phyloP scores from a whole-genome alignment of 2,113 vertebrate genomes.

The Sciurus niger region DNA sequence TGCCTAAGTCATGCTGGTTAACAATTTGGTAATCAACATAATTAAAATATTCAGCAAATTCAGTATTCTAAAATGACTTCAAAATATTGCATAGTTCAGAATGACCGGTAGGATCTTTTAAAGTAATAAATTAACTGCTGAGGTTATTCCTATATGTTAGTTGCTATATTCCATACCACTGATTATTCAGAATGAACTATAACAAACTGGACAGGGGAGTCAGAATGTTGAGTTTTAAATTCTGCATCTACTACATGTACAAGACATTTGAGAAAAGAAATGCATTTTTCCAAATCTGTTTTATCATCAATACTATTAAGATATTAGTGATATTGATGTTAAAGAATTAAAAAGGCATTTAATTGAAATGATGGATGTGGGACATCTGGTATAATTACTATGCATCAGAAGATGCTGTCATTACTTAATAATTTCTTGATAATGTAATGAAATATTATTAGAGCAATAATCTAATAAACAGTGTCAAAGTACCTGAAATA shows the following conservation, averaged over 20 bases:
- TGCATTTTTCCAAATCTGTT: not conserved
- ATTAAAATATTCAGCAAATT: constrained; percentile 26
- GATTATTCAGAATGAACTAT: not conserved
- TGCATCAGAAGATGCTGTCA: not conserved
- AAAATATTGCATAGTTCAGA: not conserved
- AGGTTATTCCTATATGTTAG: not conserved
- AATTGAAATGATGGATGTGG: not conserved
- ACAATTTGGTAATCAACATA: not conserved
- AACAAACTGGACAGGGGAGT: not conserved
- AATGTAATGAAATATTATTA: not conserved
- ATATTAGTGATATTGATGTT: not conserved
- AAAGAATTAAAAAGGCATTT: not conserved
- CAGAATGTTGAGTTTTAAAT: not conserved
- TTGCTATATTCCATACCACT: not conserved
- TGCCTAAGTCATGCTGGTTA: not conserved
- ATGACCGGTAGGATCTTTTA: not conserved
- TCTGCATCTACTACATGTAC: not conserved
- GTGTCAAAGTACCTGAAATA: not conserved
- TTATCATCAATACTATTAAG: not conserved
- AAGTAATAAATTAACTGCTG: not conserved
- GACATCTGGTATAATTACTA: not conserved
- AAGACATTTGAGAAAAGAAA: constrained; percentile 3
- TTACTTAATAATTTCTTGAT: not conserved
- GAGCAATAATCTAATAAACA: constrained; percentile 16
- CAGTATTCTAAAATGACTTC: not conserved